Conservation (phyloP, 2,113 vertebrate genomes). For the Hydropotes inermis region DNA sequence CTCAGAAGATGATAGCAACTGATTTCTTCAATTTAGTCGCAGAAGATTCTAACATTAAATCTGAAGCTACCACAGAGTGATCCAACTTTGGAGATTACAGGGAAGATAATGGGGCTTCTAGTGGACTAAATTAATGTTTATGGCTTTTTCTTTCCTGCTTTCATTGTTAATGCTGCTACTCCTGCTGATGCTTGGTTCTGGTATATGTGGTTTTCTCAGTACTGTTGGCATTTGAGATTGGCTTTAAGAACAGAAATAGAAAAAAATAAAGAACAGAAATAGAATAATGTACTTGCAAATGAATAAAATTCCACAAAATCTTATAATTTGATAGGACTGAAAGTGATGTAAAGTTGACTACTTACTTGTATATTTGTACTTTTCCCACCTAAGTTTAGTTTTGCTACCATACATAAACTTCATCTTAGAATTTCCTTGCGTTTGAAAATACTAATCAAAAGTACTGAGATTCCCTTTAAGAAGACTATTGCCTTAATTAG, state of each 20-base stretch:
- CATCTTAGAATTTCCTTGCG: neutral
- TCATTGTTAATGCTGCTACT: neutral
- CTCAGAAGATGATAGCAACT: slow-evolving; percentile 24
- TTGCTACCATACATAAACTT: neutral
- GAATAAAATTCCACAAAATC: neutral
- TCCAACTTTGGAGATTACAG: slow-evolving; percentile 21
- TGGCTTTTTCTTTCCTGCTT: slow-evolving; percentile 10
- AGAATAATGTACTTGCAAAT: neutral
- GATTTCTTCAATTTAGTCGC: slow-evolving; percentile 62
- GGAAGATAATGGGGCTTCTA: slow-evolving; percentile 40
- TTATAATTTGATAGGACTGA: neutral
- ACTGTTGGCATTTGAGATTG: neutral
- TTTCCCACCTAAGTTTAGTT: neutral
- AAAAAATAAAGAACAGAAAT: neutral
- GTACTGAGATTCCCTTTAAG: neutral
- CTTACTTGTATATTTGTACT: neutral
- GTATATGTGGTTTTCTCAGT: neutral
- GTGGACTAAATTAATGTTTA: slow-evolving; percentile 51
- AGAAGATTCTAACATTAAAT: slow-evolving; percentile 50
- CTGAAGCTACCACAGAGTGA: slow-evolving; percentile 41
- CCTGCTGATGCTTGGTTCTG: neutral
- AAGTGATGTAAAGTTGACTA: neutral
- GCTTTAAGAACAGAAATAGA: slow-evolving; percentile 17
- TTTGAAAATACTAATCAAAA: neutral
- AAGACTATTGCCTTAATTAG: neutral